Base-by-base conservation (phyloP, 2,113 vertebrate genomes). In the Corythornis cristatus region DNA sequence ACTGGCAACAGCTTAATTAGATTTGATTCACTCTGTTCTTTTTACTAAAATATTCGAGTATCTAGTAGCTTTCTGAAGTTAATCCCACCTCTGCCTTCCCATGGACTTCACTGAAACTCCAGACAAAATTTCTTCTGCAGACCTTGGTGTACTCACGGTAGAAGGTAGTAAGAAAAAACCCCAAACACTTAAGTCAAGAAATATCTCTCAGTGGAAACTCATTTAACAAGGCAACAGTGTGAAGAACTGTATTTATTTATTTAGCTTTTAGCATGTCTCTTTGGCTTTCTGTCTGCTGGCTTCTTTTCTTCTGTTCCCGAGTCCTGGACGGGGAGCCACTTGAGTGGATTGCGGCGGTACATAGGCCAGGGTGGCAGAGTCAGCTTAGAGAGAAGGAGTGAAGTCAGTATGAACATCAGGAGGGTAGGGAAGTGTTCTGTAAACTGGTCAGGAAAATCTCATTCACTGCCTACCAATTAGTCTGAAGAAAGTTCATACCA, bases 291-390 rank as follows among this genome's bases (percentile, higher is more conserved):
- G 94, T 97, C 98, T 90, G 90, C 96, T 96, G 98, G 96, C 93
- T 98, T 98, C 96, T 99, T 99, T 46, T 99, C 99, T 85, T 99
- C 99, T 7, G 91, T 91, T 43, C 96, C 93, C 0, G 67, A 96
- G 73, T 99, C 99, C 65, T 99, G 48, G 31, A 96, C 95, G 9
- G 99, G 98, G 88, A 99, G 98, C 99, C 99, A 99, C 64, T 98
- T 98, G 58, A 99, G 97, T 66, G 99, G 99, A 67, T 98, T 98
- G 88, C 93, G 97, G 81, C 99, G 98, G 96, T 98, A 99, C 98
- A 99, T 99, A 5, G 99, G 99, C 99, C 99, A 99, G 0, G 99
- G 99, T 35, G 99, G 99, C 68, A 99, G 98, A 0, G 99, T 99
- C 88, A 99, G 96, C 99, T 99, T 65, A 17, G 96, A 90, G 93